Evolutionary conservation across 2,797 vertebrate genomes (phyloP), one percentile per base, ranked within the genome.

Genomic region (Bovichtus diacanthus): DNA sequence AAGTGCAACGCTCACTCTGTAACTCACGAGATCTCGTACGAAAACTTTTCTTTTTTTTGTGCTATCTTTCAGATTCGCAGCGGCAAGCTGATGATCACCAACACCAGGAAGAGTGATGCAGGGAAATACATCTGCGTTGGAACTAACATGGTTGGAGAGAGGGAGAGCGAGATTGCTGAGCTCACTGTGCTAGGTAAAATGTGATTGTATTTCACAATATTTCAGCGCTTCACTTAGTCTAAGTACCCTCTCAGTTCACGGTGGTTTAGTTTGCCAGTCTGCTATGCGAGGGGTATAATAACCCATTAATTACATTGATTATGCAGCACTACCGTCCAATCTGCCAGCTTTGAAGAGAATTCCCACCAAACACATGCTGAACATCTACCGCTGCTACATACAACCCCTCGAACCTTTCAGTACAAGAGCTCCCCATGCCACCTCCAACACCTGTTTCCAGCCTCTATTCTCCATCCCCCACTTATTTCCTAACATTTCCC

Each of bases 41-140:
- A 83, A 87, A 62, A 77, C 66, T 87, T 68, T 73, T 82, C 74
- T 72, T 38, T 3, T 51, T 70, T 29, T 27, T 54, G 49, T 84
- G 56, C 56, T 85, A 67, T 64, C 19, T 70, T 93, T 78, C n/a
- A 99, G 97, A 97, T 98, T 77, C 96, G 97, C 92, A 96, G 97
- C 67, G 97, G 97, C 70, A 98, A 99, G 80, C 96, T 99, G 82
- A 99, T 99, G 97, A 98, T 98, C 88, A 98, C 97, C 21, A 98
- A 97, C 59, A 97, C 96, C 13, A 95, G 96, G 87, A 98, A 98
- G 91, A 97, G 95, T 0, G 97, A 99, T 19, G 97, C 97, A 4
- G 97, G 97, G 19, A 98, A 98, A 88, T 98, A 99, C 0, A 96
- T 98, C 58, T 98, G 97, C 21, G 96, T 98, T 64, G 97, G 97